Evolutionary conservation across 2,888 invertebrate species (phyloP).

Genomic region (Mesorhabditis spiculigera): DNA sequence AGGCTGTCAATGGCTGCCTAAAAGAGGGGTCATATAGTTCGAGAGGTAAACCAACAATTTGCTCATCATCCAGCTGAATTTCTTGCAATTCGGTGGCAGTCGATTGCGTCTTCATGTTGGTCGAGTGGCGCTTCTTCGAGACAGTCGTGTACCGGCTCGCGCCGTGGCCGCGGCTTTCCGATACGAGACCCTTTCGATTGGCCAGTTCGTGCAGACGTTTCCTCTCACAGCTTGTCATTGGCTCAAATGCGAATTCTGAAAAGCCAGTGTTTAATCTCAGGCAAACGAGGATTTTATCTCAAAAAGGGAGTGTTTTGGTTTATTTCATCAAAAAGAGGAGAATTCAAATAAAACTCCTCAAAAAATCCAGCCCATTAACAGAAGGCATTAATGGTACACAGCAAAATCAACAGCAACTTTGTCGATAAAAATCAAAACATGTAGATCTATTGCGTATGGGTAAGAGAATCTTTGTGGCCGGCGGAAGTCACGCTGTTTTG

Average conservation of each 20-base stretch:
- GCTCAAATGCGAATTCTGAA: neutral
- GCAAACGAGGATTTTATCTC: neutral
- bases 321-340: no score
- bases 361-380: no score
- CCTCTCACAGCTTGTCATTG: constrained; percentile 28
- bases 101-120: constrained; percentile 6
- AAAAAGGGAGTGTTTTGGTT: neutral
- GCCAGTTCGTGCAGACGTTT: constrained; percentile 38
- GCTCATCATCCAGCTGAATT: neutral
- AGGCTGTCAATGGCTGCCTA: neutral
- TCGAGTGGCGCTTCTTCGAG: neutral
- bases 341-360: no score
- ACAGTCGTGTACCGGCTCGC: constrained; percentile 22
- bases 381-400: no score
- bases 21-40: neutral
- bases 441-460: no score
- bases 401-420: no score
- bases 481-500: no score
- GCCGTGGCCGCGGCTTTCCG: constrained; percentile 29
- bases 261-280: neutral
- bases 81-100: neutral
- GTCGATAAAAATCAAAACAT: no score
- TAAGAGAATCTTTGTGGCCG: no score
- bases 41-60: neutral
- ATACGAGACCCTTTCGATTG: constrained; percentile 19